phyloP scores from a whole-genome alignment of 1,140 invertebrate species.

The Euglossa dilemma region DNA sequence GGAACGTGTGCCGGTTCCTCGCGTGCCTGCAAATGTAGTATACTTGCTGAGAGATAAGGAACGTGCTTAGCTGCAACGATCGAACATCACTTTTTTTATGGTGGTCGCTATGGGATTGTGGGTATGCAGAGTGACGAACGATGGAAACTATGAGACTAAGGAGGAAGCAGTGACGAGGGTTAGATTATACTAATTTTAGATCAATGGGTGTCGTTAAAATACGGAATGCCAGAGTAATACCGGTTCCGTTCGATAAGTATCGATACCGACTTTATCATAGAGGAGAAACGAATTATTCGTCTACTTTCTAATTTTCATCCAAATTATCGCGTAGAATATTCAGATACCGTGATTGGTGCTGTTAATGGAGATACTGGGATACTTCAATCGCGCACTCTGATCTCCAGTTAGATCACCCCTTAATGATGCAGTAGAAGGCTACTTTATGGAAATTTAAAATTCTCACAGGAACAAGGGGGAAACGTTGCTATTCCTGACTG shows the following conservation, averaged over 20 bases:
- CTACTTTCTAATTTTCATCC: not conserved
- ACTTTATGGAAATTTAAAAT: slow-evolving; percentile 30
- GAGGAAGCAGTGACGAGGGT: not conserved
- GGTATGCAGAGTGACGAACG: not conserved
- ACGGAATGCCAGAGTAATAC: too few species aligned
- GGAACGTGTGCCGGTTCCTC: not conserved
- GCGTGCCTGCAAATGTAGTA: not conserved
- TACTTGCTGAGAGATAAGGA: not conserved
- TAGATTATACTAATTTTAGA: not conserved
- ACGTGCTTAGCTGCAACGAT: too few species aligned
- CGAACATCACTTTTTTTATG: not conserved
- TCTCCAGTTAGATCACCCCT: too few species aligned
- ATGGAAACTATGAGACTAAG: not conserved
- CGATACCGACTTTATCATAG: too few species aligned
- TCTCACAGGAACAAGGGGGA: not conserved
- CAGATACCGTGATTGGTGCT: not conserved
- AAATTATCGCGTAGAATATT: not conserved
- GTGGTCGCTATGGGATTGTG: not conserved
- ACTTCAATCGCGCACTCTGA: not conserved
- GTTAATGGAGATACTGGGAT: too few species aligned
- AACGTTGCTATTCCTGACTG: not conserved
- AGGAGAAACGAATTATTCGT: too few species aligned
- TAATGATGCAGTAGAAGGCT: not conserved
- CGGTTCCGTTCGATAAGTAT: too few species aligned
- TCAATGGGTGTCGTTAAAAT: not conserved